Percentiles rank a stretch among this genome's conserved stretches.
These are phyloP conservation scores for Amiota communis DNA, from an alignment of 2,888 invertebrate genomes.

Conservation along the genomic window DNA sequence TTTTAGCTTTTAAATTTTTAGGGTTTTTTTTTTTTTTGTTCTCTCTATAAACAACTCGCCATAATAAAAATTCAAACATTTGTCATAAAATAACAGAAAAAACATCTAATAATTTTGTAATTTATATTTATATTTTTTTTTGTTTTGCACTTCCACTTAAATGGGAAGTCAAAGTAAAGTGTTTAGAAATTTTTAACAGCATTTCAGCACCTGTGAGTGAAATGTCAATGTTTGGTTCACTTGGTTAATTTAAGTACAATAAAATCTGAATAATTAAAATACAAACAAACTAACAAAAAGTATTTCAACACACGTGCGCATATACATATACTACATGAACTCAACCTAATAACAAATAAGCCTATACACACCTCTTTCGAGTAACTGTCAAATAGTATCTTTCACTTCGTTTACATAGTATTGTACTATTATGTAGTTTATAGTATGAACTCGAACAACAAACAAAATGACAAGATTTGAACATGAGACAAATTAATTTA, in stretches of 20 bases:
- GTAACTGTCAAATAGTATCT: conserved; percentile 59
- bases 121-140: not conserved
- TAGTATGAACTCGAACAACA: conserved; percentile 48
- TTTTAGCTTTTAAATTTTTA: no score
- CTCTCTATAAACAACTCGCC: no score
- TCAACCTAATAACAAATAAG: not conserved
- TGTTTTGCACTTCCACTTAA: not conserved
- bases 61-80: no score
- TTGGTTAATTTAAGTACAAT: not conserved
- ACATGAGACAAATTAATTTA: conserved; percentile 58
- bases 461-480: not conserved
- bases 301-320: conserved; percentile 35
- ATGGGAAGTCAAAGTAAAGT: not conserved
- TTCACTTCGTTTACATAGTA: not conserved
- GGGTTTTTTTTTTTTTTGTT: no score
- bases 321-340: no score
- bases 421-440: conserved; percentile 48
- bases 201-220: no score
- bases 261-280: not conserved
- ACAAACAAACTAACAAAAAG: conserved; percentile 57
- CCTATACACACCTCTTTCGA: conserved; percentile 60
- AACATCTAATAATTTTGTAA: no score
- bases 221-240: no score
- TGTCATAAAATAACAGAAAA: no score
- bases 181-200: no score